A percentile compares a stretch with the other conserved stretches of the same genome.
phyloP scores from a whole-genome alignment of 2,113 vertebrate species.

The Sinocyclocheilus anophthalmus region DNA sequence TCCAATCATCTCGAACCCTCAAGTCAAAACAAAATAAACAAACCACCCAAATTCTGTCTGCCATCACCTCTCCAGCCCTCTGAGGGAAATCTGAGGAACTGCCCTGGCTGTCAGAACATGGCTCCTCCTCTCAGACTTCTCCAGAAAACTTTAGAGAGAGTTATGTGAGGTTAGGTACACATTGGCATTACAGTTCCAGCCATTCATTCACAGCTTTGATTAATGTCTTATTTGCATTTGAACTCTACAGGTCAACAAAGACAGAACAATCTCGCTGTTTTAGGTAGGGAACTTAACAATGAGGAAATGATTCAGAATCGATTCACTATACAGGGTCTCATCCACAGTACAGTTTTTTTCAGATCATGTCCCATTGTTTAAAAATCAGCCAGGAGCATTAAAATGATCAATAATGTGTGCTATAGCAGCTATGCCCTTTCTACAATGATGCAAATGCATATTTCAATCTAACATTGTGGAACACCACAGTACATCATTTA shows the following conservation, averaged over 20 bases:
- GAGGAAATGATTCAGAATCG: background rate
- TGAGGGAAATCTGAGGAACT: constrained; percentile 27
- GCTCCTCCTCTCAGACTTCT: constrained; percentile 9
- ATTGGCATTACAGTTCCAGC: background rate
- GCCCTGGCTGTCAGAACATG: constrained; percentile 23
- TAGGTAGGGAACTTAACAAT: background rate
- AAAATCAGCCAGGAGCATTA: background rate
- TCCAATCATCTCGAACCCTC: constrained; percentile 29
- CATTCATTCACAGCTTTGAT: background rate
- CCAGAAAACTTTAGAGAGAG: constrained; percentile 18
- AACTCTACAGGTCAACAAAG: background rate
- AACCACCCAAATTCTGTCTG: constrained; percentile 6
- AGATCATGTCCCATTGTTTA: background rate
- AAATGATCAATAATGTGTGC: background rate
- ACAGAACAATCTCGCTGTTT: background rate
- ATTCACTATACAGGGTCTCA: background rate
- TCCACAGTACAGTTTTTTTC: background rate
- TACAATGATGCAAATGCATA: too few relatives aligned
- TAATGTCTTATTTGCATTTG: background rate
- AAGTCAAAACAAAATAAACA: constrained; percentile 30
- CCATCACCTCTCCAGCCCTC: constrained; percentile 2
- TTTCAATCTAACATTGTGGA: background rate
- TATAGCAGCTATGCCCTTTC: background rate
- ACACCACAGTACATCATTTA: background rate
- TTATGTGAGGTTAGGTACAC: background rate